Percentiles rank a stretch among this genome's conserved stretches.
phyloP scores from a whole-genome alignment of 2,888 invertebrate genomes.

The Prosapia bicincta region DNA sequence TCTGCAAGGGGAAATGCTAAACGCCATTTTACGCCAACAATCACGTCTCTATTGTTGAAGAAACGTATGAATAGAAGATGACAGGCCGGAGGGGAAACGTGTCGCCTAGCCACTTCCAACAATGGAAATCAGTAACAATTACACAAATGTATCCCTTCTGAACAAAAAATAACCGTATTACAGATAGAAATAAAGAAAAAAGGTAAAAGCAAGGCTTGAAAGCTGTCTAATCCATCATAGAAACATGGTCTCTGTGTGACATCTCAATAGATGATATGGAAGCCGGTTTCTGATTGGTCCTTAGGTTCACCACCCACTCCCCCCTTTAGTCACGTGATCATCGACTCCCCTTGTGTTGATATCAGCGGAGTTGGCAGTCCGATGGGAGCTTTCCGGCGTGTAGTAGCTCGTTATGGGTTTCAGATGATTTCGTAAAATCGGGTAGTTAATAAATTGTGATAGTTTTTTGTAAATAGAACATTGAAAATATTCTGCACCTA shows the following conservation, averaged over 20 bases:
- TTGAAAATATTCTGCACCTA: too few species aligned
- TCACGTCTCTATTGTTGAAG: conserved; percentile 3
- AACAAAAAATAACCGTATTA: conserved; percentile 16
- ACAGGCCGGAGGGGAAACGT: conserved; percentile 4
- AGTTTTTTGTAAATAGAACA: too few species aligned
- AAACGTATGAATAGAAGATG: conserved; percentile 22
- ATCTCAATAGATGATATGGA: conserved; percentile 37
- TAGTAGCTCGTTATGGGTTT: background rate
- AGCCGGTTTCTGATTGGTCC: conserved; percentile 17
- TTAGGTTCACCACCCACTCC: conserved; percentile 24
- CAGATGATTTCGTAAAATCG: too few species aligned
- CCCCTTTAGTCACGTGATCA: background rate
- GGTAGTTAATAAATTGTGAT: too few species aligned
- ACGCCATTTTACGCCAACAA: background rate
- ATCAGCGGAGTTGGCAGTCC: conserved; percentile 11
- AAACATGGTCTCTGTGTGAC: conserved; percentile 32
- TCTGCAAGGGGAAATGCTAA: background rate
- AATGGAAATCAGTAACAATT: conserved; percentile 21
- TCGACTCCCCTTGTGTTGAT: conserved; percentile 12
- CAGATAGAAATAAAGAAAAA: background rate
- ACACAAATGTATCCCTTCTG: conserved; percentile 14
- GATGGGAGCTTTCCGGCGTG: background rate
- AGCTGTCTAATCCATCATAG: conserved; percentile 36
- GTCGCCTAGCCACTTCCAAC: conserved; percentile 19
- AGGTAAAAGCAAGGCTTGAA: conserved; percentile 24